Percentiles rank a stretch among this genome's conserved stretches.
Evolutionary conservation across 30 jellyfish, hydroid and myxozoan genomes (phyloP).

Genomic region (Morbakka virulenta): DNA sequence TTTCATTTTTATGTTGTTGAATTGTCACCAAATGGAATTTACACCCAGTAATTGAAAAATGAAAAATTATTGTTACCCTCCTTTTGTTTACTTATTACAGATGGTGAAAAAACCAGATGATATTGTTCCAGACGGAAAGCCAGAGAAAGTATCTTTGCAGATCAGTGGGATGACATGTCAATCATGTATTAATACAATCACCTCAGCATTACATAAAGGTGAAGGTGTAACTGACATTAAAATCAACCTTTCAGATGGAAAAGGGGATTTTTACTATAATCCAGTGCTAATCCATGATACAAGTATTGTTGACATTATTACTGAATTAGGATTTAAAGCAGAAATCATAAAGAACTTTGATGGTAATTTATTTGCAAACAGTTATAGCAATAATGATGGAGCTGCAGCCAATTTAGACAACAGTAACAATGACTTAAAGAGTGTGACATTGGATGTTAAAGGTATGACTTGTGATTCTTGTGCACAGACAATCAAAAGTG

Average conservation of each 20-base stretch:
- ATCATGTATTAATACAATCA: conserved; percentile 76
- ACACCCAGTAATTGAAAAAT: too few relatives aligned
- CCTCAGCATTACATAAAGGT: conserved; percentile 39
- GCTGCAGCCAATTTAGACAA: not conserved
- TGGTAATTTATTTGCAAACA: too few relatives aligned
- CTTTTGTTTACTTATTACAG: too few relatives aligned
- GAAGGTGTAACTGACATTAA: conserved; percentile 41
- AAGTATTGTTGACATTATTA: too few relatives aligned
- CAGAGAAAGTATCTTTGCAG: conserved; percentile 19
- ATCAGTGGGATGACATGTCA: conserved; percentile 92
- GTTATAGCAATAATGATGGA: not conserved
- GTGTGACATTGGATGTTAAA: conserved; percentile 48
- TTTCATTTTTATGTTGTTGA: too few relatives aligned
- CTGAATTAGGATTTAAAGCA: too few relatives aligned
- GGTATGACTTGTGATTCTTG: conserved; percentile 98
- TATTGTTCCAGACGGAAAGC: not conserved
- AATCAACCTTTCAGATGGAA: too few relatives aligned
- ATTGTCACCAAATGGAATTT: too few relatives aligned
- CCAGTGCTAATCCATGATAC: too few relatives aligned
- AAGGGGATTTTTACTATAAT: too few relatives aligned
- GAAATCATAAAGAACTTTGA: too few relatives aligned
- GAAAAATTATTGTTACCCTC: too few relatives aligned
- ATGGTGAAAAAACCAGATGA: not conserved
- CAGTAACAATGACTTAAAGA: conserved; percentile 18
- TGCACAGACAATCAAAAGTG: conserved; percentile 56